Percentiles rank a stretch among this genome's conserved stretches.
Evolutionary conservation across 2,797 vertebrate genomes (phyloP).

Genomic region (Sebastes aleutianus): DNA sequence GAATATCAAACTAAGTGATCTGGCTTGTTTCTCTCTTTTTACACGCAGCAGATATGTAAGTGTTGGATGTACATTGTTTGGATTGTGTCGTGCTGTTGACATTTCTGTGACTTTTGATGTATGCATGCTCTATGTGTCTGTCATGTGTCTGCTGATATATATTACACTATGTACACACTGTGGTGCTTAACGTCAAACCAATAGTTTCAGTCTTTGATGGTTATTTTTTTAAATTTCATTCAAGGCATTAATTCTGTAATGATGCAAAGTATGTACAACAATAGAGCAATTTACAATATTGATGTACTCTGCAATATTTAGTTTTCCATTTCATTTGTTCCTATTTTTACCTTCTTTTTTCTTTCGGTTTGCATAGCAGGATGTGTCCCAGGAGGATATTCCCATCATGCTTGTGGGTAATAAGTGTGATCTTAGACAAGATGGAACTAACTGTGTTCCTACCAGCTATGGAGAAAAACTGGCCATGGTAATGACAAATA

Average conservation of each 20-base stretch:
- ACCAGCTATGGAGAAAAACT: constrained; percentile 92
- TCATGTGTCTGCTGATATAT: background rate
- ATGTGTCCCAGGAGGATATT: constrained; percentile 86
- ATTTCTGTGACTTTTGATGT: background rate
- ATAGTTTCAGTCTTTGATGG: background rate
- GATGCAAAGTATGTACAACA: background rate
- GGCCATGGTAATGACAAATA: constrained; percentile 88
- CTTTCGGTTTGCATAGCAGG: constrained; percentile 72
- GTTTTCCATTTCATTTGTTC: background rate
- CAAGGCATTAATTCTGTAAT: background rate
- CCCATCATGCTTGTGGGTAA: constrained; percentile 98
- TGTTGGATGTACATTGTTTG: constrained; percentile 15
- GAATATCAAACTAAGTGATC: constrained; percentile 10
- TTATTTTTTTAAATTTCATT: background rate
- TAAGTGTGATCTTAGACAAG: constrained; percentile 90
- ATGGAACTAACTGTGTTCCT: constrained; percentile 83
- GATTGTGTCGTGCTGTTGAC: background rate
- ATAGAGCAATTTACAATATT: background rate
- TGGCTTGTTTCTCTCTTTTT: constrained; percentile 43
- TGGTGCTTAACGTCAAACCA: background rate
- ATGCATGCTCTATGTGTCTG: background rate
- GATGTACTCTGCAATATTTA: background rate
- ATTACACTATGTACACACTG: background rate
- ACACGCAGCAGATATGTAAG: constrained; percentile 72
- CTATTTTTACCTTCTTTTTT: background rate